phyloP scores from a whole-genome alignment of 1,140 invertebrate species.

The Eumeta japonica region DNA sequence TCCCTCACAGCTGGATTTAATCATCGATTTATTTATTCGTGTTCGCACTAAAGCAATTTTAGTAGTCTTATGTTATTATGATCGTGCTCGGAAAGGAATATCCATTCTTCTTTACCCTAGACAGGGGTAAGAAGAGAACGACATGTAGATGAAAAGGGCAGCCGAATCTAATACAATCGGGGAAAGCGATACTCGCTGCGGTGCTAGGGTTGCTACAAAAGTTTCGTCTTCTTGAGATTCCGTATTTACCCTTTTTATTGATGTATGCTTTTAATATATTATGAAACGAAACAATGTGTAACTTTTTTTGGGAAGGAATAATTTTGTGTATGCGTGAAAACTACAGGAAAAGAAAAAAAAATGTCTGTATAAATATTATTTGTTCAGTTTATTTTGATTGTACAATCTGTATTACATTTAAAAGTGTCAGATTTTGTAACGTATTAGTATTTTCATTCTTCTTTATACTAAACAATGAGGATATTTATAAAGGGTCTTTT shows the following conservation, averaged over 20 bases:
- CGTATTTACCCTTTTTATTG: too few species aligned
- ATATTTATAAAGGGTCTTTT: too few species aligned
- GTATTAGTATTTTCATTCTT: too few species aligned
- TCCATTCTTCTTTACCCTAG: conserved; percentile 29
- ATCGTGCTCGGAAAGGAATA: conserved; percentile 17
- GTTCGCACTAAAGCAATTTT: too few species aligned
- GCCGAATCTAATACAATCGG: conserved; percentile 55
- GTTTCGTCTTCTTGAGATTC: too few species aligned
- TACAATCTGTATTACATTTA: too few species aligned
- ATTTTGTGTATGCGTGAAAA: conserved; percentile 24
- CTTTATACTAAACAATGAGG: too few species aligned
- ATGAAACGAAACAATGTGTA: not conserved
- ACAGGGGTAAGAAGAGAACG: conserved; percentile 33
- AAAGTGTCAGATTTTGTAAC: too few species aligned
- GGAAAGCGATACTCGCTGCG: conserved; percentile 45
- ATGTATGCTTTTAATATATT: too few species aligned
- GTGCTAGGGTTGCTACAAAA: conserved; percentile 35
- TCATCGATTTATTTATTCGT: conserved; percentile 4
- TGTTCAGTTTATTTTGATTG: too few species aligned
- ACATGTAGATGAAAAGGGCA: conserved; percentile 55
- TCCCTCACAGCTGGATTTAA: conserved; percentile 6
- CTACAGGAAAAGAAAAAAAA: conserved; percentile 45
- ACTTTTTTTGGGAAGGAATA: not conserved
- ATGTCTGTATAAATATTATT: conserved; percentile 47
- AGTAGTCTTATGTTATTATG: too few species aligned